These are phyloP conservation scores for Ichneumon xanthorius DNA, from an alignment of 2,888 invertebrate genomes.

Conservation along the genomic window DNA sequence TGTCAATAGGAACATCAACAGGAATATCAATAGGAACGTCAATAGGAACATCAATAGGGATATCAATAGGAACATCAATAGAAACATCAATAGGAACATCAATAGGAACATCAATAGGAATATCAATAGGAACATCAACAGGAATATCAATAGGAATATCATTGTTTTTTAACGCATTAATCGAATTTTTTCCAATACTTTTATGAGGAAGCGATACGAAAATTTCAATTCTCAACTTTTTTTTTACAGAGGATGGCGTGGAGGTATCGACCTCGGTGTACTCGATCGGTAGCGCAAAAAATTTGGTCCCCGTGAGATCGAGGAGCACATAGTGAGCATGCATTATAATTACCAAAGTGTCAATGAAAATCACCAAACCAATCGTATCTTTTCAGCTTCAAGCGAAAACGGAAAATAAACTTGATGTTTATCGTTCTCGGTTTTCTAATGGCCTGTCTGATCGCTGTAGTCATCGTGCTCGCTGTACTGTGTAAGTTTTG, in stretches of 20 bases:
- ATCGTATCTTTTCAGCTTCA: constrained; percentile 74
- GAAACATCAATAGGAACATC: too few species aligned
- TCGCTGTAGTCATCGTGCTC: constrained; percentile 75
- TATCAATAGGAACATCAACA: too few species aligned
- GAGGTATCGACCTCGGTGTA: constrained; percentile 76
- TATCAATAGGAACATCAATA: too few species aligned
- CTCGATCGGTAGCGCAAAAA: constrained; percentile 78
- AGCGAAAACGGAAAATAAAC: constrained; percentile 71
- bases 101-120: too few species aligned
- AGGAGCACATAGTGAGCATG: constrained; percentile 79
- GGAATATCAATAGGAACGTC: too few species aligned
- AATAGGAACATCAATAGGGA: too few species aligned
- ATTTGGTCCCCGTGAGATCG: constrained; percentile 80
- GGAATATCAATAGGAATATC: neutral
- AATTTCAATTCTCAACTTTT: too few species aligned
- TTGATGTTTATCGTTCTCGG: constrained; percentile 71
- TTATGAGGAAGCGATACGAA: too few species aligned
- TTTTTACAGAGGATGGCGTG: constrained; percentile 70
- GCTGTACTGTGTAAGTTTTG: constrained; percentile 79
- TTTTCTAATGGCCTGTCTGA: constrained; percentile 71
- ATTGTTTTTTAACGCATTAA: neutral
- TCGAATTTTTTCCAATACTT: neutral
- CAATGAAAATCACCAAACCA: neutral
- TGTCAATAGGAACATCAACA: too few species aligned
- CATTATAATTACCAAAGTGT: neutral